Conservation (phyloP, 1,140 invertebrate genomes). For the Proctacanthus coquilletti region DNA sequence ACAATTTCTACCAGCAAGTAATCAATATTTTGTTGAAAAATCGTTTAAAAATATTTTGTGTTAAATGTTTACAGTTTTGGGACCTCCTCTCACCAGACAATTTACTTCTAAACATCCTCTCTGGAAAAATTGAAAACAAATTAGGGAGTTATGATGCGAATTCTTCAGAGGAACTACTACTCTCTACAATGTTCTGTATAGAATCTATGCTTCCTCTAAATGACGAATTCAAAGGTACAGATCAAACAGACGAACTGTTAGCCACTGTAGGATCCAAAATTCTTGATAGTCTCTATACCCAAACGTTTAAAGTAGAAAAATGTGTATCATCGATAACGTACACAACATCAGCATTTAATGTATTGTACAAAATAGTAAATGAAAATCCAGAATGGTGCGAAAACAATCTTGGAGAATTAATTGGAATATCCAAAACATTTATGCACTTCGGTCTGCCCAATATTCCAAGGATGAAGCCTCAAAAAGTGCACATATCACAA, state of each 20-base stretch:
- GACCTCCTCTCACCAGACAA: not conserved
- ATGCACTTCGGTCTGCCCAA: conserved; percentile 33
- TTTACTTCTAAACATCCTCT: not conserved
- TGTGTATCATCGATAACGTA: too few relatives aligned
- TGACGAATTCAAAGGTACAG: not conserved
- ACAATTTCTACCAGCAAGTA: too few relatives aligned
- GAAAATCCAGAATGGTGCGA: conserved; percentile 10
- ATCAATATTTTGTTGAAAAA: too few relatives aligned
- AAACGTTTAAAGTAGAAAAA: too few relatives aligned
- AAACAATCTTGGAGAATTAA: conserved; percentile 30
- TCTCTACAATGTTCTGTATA: too few relatives aligned
- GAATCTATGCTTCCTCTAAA: too few relatives aligned
- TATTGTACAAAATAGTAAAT: not conserved
- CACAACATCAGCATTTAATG: not conserved
- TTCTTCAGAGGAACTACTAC: too few relatives aligned
- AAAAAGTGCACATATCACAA: conserved; percentile 33
- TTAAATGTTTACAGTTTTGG: conserved; percentile 1
- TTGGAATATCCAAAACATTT: conserved; percentile 36
- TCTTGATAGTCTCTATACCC: not conserved
- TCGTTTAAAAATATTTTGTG: too few relatives aligned
- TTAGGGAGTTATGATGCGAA: too few relatives aligned
- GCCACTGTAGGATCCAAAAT: not conserved
- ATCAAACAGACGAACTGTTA: not conserved
- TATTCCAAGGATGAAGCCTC: conserved; percentile 19
- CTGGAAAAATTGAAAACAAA: too few relatives aligned